Percentiles rank a stretch among this genome's conserved stretches.
phyloP scores from a whole-genome alignment of 2,888 invertebrate genomes.

The Endomychus coccineus region DNA sequence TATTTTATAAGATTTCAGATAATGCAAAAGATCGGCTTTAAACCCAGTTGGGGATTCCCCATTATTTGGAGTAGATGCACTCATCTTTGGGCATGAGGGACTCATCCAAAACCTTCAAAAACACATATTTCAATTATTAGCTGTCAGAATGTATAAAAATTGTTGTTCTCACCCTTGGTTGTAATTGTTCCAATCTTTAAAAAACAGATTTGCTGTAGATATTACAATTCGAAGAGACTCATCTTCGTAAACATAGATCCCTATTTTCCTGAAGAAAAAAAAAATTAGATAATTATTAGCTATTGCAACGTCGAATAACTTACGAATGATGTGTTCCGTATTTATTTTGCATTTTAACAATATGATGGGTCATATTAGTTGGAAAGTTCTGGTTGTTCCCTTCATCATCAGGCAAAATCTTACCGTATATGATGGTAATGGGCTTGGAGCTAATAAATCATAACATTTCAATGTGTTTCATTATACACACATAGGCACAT shows the following conservation, averaged over 20 bases:
- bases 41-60: conserved; percentile 84
- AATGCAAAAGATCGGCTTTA: conserved; percentile 67
- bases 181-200: conserved; percentile 89
- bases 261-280: conserved; percentile 66
- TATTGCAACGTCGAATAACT: too few species aligned
- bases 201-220: conserved; percentile 86
- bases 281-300: conserved; percentile 8
- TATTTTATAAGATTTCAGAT: conserved; percentile 67
- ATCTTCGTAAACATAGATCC: conserved; percentile 75
- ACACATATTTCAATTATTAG: too few species aligned
- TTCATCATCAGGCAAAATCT: conserved; percentile 48
- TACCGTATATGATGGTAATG: conserved; percentile 70
- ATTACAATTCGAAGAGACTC: conserved; percentile 77
- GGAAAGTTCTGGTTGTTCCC: conserved; percentile 47
- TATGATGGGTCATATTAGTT: conserved; percentile 59
- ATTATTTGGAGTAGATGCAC: conserved; percentile 44
- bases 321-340: conserved; percentile 86
- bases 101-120: conserved; percentile 77
- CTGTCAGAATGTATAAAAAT: too few species aligned
- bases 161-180: conserved; percentile 77
- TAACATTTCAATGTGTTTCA: too few species aligned
- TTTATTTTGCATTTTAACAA: conserved; percentile 65
- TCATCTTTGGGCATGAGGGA: conserved; percentile 62
- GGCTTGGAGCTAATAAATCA: conserved; percentile 53
- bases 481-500: too few species aligned